Conservation (phyloP, 2,888 invertebrate genomes). For the Slavum lentiscoides region DNA sequence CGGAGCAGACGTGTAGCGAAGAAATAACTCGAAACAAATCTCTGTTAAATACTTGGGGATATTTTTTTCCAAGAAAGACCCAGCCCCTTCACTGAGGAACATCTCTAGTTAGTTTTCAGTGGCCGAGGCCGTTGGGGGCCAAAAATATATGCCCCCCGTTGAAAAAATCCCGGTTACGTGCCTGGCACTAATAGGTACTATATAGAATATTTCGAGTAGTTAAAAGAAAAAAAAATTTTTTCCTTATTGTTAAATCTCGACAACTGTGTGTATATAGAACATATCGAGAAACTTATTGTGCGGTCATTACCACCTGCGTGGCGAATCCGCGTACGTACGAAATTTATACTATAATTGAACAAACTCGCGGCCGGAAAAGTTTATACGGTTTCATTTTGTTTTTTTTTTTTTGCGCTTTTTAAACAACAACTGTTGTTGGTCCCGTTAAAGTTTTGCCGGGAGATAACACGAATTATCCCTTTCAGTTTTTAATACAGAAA, state of each 20-base stretch:
- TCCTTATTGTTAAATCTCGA: background rate
- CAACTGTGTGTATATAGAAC: background rate
- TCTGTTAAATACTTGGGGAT: no score
- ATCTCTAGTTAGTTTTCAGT: no score
- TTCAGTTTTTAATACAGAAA: background rate
- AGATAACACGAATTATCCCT: background rate
- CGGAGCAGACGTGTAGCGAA: no score
- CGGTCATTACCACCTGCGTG: background rate
- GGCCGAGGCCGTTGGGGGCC: no score
- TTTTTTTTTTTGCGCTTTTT: background rate
- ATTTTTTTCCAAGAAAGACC: no score
- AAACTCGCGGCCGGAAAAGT: conserved; percentile 21
- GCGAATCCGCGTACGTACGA: background rate
- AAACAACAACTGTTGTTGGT: conserved; percentile 5
- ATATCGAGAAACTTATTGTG: conserved; percentile 25
- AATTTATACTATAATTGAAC: conserved; percentile 23
- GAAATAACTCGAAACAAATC: no score
- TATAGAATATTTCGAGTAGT: no score
- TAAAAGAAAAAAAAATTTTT: no score
- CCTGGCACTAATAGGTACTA: no score
- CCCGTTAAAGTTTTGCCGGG: background rate
- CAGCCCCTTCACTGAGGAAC: no score
- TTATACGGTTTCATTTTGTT: background rate
- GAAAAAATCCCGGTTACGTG: no score
- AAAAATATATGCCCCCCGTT: no score